Conservation (phyloP, 2,797 vertebrate species). For the Gymnoscopelus microlampas region DNA sequence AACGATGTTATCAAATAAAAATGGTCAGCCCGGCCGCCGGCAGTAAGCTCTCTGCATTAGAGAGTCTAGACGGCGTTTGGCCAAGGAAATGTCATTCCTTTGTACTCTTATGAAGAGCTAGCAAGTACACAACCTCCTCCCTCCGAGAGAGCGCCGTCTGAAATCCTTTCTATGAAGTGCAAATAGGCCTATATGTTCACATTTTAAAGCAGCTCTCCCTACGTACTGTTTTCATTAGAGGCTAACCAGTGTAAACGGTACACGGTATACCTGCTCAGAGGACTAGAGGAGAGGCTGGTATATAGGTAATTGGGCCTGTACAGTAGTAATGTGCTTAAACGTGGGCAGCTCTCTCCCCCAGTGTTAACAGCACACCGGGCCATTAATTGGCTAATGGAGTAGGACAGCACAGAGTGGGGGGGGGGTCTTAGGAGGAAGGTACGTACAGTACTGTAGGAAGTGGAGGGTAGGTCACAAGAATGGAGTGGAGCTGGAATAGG, state of each 20-base stretch:
- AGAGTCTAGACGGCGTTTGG: slow-evolving; percentile 61
- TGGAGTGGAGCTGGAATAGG: slow-evolving; percentile 27
- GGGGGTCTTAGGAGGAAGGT: slow-evolving; percentile 34
- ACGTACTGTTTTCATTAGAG: slow-evolving; percentile 37
- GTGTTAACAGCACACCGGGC: slow-evolving; percentile 71
- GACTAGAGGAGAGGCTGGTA: slow-evolving; percentile 28
- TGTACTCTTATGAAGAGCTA: slow-evolving; percentile 21
- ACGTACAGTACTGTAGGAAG: background rate
- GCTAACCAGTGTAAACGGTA: slow-evolving; percentile 18
- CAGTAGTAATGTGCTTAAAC: slow-evolving; percentile 74
- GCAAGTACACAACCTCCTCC: background rate
- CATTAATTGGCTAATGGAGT: slow-evolving; percentile 82
- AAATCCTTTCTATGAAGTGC: background rate
- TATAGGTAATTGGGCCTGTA: slow-evolving; percentile 62
- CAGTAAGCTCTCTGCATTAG: slow-evolving; percentile 47
- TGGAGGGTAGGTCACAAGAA: slow-evolving; percentile 26
- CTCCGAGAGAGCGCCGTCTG: background rate
- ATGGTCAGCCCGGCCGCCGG: slow-evolving; percentile 25
- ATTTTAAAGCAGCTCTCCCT: slow-evolving; percentile 22
- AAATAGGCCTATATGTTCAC: slow-evolving; percentile 1
- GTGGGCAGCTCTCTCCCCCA: slow-evolving; percentile 65
- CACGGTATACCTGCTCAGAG: slow-evolving; percentile 34
- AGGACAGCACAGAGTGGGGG: slow-evolving; percentile 48
- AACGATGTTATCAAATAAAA: slow-evolving; percentile 17
- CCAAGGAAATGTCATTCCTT: slow-evolving; percentile 54